These are phyloP conservation scores for Schizopygopsis malacanthus DNA, from an alignment of 2,797 vertebrate genomes.

Conservation along the genomic window DNA sequence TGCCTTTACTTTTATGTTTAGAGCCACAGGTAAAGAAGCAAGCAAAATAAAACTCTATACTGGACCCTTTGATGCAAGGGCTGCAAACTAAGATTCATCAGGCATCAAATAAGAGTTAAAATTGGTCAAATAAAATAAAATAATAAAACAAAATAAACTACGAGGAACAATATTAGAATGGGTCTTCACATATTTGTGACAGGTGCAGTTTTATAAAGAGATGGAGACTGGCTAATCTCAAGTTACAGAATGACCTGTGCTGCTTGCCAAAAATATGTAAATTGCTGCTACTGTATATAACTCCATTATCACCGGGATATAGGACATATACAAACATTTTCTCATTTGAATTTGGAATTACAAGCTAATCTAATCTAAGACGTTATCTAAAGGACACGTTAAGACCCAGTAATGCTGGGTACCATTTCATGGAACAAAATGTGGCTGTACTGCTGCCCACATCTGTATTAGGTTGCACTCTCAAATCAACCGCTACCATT, in stretches of 20 bases:
- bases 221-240: not conserved
- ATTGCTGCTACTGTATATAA: not conserved
- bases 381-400: not conserved
- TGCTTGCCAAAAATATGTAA: not conserved
- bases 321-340: not conserved
- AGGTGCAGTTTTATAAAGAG: not conserved
- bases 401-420: not conserved
- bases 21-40: not conserved
- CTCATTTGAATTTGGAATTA: not conserved
- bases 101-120: not conserved
- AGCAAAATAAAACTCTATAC: not conserved
- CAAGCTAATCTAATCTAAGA: not conserved
- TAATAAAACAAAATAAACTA: not conserved
- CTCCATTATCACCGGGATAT: no score
- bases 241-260: not conserved
- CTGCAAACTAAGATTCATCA: not conserved
- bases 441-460: not conserved
- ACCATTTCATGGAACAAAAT: not conserved
- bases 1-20: not conserved
- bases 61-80: not conserved
- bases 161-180: not conserved
- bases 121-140: not conserved
- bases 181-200: not conserved
- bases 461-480: constrained; percentile 41
- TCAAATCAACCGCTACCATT: constrained; percentile 2